Evolutionary conservation across 2,797 vertebrate species (phyloP).

Genomic region (Enteromius argenteus): DNA sequence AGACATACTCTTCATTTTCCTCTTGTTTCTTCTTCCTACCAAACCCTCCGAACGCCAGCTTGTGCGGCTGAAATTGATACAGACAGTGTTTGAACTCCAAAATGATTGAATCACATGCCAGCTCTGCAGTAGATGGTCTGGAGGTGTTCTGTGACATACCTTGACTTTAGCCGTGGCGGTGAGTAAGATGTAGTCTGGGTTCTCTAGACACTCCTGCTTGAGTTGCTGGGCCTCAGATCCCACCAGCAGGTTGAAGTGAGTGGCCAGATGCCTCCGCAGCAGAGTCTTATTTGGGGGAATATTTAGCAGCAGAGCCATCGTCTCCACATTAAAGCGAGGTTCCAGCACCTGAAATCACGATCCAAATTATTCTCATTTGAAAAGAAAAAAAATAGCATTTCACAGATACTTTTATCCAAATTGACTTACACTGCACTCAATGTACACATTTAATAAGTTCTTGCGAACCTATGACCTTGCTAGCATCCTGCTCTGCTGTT

Average conservation of each 20-base stretch:
- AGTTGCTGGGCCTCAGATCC: slow-evolving; percentile 91
- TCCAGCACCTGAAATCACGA: slow-evolving; percentile 87
- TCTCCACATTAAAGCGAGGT: slow-evolving; percentile 96
- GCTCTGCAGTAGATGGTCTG: neutral
- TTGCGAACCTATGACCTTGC: neutral
- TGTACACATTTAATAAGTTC: too few species aligned
- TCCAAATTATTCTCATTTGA: neutral
- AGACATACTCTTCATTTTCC: slow-evolving; percentile 94
- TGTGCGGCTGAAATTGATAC: slow-evolving; percentile 83
- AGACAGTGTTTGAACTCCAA: neutral
- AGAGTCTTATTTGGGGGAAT: slow-evolving; percentile 98
- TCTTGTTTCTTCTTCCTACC: slow-evolving; percentile 94
- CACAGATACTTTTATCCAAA: neutral
- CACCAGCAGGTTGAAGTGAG: slow-evolving; percentile 94
- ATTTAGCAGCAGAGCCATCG: slow-evolving; percentile 95
- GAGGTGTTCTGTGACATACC: slow-evolving; percentile 71
- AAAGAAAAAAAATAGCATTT: neutral
- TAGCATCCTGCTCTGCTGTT: neutral
- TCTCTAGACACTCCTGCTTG: slow-evolving; percentile 93
- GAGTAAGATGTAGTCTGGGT: slow-evolving; percentile 89
- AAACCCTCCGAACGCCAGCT: slow-evolving; percentile 91
- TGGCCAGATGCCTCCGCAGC: slow-evolving; percentile 92
- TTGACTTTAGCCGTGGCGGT: slow-evolving; percentile 97
- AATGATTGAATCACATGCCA: neutral
- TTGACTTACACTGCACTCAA: neutral